Evolutionary conservation across 2,888 invertebrate species (phyloP).

Genomic region (Hypsopygia costalis): DNA sequence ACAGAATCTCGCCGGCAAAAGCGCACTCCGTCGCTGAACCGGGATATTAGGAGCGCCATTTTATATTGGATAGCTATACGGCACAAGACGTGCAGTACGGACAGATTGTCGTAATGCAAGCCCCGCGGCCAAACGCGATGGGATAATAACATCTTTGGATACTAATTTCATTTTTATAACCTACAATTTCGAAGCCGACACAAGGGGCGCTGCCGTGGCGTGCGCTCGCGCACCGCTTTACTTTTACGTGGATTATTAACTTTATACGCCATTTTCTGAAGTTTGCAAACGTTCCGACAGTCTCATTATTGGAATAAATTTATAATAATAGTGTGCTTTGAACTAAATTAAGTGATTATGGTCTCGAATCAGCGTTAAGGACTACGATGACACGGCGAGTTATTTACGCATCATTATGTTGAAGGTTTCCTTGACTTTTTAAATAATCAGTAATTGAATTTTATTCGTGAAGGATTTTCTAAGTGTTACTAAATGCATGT

Average conservation of each 20-base stretch:
- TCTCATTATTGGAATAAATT: constrained; percentile 74
- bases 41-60: constrained; percentile 80
- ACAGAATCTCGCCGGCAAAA: constrained; percentile 73
- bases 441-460: constrained; percentile 37
- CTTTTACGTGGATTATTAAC: constrained; percentile 78
- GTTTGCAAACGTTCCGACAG: constrained; percentile 74
- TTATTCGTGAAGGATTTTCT: constrained; percentile 37
- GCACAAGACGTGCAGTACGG: constrained; percentile 80
- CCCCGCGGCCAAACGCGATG: constrained; percentile 79
- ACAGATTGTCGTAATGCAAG: constrained; percentile 81
- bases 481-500: constrained; percentile 31
- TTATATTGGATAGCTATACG: constrained; percentile 80
- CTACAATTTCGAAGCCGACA: constrained; percentile 81
- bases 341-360: constrained; percentile 77
- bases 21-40: constrained; percentile 71
- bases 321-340: constrained; percentile 72
- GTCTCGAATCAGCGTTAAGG: constrained; percentile 65
- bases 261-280: constrained; percentile 78
- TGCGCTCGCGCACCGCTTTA: constrained; percentile 68
- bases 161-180: constrained; percentile 82
- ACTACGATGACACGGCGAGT: constrained; percentile 66
- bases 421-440: constrained; percentile 41
- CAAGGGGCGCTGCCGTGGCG: constrained; percentile 78
- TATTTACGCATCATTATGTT: constrained; percentile 56
- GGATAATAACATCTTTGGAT: constrained; percentile 80